A percentile compares a stretch with the other conserved stretches of the same genome.
Evolutionary conservation across 2,888 invertebrate species (phyloP).

Genomic region (Scelioninae gen. 2): DNA sequence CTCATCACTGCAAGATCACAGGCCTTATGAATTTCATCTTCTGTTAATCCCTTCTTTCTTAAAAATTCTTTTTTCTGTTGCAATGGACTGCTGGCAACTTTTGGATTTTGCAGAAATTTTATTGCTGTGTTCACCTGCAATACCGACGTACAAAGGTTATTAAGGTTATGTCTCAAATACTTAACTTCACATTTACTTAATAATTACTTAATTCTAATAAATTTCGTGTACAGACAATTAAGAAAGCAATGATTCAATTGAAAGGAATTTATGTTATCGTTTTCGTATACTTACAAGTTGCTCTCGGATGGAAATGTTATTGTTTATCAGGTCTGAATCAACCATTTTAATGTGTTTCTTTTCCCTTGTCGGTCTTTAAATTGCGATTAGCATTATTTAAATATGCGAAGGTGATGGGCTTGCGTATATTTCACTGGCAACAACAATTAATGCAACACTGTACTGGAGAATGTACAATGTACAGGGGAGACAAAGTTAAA

Average conservation of each 20-base stretch:
- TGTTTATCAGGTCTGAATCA: conserved; percentile 65
- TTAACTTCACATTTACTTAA: no score
- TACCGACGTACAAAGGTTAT: conserved; percentile 48
- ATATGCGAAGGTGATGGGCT: neutral
- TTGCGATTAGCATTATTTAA: conserved; percentile 38
- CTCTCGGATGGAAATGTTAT: conserved; percentile 67
- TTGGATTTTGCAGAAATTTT: conserved; percentile 91
- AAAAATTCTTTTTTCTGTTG: conserved; percentile 88
- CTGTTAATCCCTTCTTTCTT: conserved; percentile 85
- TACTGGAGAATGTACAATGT: neutral
- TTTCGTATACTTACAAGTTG: conserved; percentile 67
- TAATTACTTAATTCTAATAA: conserved; percentile 13
- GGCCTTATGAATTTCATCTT: conserved; percentile 84
- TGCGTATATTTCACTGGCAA: conserved; percentile 1
- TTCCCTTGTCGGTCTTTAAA: conserved; percentile 4
- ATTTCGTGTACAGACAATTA: neutral
- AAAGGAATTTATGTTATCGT: neutral
- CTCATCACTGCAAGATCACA: conserved; percentile 78
- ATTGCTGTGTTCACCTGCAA: conserved; percentile 89
- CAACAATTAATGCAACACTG: conserved; percentile 1
- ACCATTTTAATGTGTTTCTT: conserved; percentile 62
- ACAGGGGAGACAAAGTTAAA: conserved; percentile 21
- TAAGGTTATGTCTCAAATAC: no score
- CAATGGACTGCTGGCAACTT: conserved; percentile 85
- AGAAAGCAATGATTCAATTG: no score